Evolutionary conservation across 1,140 invertebrate species (phyloP), one percentile per base, ranked within the genome.

Genomic region (Zaprionus ornatus): DNA sequence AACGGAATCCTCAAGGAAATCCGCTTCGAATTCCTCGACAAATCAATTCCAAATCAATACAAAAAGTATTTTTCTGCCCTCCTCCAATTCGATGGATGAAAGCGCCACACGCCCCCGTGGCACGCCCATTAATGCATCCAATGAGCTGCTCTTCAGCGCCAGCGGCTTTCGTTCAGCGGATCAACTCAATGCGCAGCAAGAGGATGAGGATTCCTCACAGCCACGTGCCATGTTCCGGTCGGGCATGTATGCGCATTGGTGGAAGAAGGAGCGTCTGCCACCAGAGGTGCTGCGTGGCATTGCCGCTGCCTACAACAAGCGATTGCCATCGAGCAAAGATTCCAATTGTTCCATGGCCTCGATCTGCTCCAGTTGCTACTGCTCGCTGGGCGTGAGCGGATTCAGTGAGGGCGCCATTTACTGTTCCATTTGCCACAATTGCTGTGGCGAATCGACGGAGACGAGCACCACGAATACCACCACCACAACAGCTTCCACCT

Each of bases 231-330:
- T 95, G 80, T 97, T 95, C 93, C 95, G 95, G 35, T 97, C 97
- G 25, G 96, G 96, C 79, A 94, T 98, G 91, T 98, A 98, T 92
- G 97, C 97, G 71, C 97, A 98, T 93, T 98, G 97, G 97, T 97
- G 97, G 96, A 95, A 97, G 93, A 97, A 97, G 95, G 96, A 96
- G 91, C 95, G 96, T 86, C 94, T 97, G 92, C 96, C 96, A 23
- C 93, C 93, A 67, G 94, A 94, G 64, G 94, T 95, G 91, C 93
- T 95, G 90, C 91, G 91, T 4, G 93, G 93, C 74, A 94, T 95
- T 80, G 93, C 93, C 65, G 91, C 92, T 72, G 93, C 77, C 45
- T 90, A 92, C 40, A 91, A 91, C 25, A 92, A 92, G 52, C 72
- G 82, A 4, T 13, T 77, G 54, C 78, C 77, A 7, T 68, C 50